Evolutionary conservation across 2,797 vertebrate genomes (phyloP).

Genomic region (Brotula barbata): DNA sequence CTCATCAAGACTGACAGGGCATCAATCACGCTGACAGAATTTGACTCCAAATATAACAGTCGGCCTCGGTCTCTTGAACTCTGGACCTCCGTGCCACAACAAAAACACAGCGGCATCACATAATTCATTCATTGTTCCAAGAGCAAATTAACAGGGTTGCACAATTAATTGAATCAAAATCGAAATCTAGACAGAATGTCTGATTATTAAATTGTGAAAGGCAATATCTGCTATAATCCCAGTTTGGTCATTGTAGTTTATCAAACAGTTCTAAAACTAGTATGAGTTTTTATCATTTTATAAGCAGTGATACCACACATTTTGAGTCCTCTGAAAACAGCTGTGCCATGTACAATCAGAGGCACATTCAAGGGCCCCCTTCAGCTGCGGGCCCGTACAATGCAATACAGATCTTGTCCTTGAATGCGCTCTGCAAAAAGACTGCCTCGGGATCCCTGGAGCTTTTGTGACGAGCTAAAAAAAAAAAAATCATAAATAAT

Average conservation of each 20-base stretch:
- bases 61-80: conserved; percentile 4
- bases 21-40: conserved; percentile 43
- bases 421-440: not conserved
- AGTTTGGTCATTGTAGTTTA: too few relatives aligned
- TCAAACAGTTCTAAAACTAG: too few relatives aligned
- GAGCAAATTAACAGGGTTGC: too few relatives aligned
- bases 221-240: too few relatives aligned
- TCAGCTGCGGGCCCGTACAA: too few relatives aligned
- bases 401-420: too few relatives aligned
- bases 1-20: conserved; percentile 42
- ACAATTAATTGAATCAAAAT: not conserved
- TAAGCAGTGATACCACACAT: too few relatives aligned
- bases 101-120: not conserved
- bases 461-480: conserved; percentile 16
- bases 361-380: too few relatives aligned
- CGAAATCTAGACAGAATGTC: not conserved
- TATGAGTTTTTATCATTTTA: too few relatives aligned
- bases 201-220: too few relatives aligned
- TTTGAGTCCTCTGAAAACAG: too few relatives aligned
- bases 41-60: conserved; percentile 17
- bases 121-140: not conserved
- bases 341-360: too few relatives aligned
- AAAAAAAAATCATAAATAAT: conserved; percentile 71
- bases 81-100: not conserved
- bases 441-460: conserved; percentile 30